phyloP scores from a whole-genome alignment of 2,888 invertebrate genomes.

The Drosophila greeni region DNA sequence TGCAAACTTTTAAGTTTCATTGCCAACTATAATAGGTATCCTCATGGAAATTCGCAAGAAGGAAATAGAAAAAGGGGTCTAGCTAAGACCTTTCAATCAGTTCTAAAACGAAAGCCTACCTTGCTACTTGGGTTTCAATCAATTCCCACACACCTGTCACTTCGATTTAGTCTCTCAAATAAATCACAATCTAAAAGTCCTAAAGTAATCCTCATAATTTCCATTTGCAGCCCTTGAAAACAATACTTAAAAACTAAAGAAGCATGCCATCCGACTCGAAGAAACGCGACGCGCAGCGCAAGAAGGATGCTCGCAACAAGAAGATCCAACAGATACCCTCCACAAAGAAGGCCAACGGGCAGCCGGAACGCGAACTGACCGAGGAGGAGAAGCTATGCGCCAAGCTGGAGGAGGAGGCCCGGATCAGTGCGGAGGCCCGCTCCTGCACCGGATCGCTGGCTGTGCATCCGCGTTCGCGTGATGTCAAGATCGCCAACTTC shows the following conservation, averaged over 20 bases:
- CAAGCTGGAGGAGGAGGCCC: conserved; percentile 93
- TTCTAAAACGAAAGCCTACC: background rate
- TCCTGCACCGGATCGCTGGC: conserved; percentile 96
- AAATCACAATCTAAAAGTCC: no score
- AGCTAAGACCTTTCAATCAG: no score
- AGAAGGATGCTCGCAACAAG: conserved; percentile 91
- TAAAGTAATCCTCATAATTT: background rate
- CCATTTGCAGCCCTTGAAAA: background rate
- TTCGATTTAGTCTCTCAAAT: background rate
- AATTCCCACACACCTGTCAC: background rate
- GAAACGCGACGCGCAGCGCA: conserved; percentile 97
- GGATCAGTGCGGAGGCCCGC: conserved; percentile 94
- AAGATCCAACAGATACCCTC: conserved; percentile 80
- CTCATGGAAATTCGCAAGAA: background rate
- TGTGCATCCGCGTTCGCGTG: conserved; percentile 96
- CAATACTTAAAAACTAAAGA: background rate
- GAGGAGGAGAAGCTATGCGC: conserved; percentile 88
- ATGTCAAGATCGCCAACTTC: conserved; percentile 96
- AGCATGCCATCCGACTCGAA: conserved; percentile 99
- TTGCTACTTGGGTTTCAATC: background rate
- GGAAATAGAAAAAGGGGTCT: no score
- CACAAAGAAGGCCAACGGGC: conserved; percentile 81
- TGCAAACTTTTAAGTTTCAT: no score
- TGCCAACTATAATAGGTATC: background rate
- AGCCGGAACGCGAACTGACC: conserved; percentile 74